Evolutionary conservation across 2,797 vertebrate species (phyloP).

Genomic region (Scarus forsteni): DNA sequence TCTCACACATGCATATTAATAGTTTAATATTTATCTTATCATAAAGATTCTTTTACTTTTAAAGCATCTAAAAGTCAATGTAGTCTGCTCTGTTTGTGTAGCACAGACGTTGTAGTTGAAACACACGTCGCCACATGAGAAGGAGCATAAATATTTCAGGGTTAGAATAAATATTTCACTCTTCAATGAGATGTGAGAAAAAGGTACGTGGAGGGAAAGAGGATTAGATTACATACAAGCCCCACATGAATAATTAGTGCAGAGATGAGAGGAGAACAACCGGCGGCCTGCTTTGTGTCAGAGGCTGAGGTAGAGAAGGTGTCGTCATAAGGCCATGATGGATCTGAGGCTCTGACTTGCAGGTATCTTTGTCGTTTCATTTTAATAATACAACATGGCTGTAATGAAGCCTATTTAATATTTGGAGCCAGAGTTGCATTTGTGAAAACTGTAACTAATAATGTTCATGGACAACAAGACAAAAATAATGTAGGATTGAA

Average conservation of each 20-base stretch:
- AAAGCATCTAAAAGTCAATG: background rate
- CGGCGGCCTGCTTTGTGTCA: slow-evolving; percentile 22
- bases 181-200: slow-evolving; percentile 72
- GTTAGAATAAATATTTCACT: slow-evolving; percentile 80
- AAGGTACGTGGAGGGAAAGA: slow-evolving; percentile 53
- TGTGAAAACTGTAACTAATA: too few species aligned
- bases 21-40: background rate
- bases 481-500: too few species aligned
- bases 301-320: slow-evolving; percentile 25
- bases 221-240: slow-evolving; percentile 58
- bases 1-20: background rate
- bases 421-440: slow-evolving; percentile 8
- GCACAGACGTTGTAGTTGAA: slow-evolving; percentile 24
- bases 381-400: slow-evolving; percentile 4
- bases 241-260: slow-evolving; percentile 70
- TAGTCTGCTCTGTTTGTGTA: slow-evolving; percentile 24
- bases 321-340: slow-evolving; percentile 8
- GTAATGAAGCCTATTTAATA: slow-evolving; percentile 26
- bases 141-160: slow-evolving; percentile 80
- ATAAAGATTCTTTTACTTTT: background rate
- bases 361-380: background rate
- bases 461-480: too few species aligned
- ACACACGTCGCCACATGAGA: slow-evolving; percentile 41
- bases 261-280: slow-evolving; percentile 70
- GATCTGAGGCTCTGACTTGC: slow-evolving; percentile 30